These are phyloP conservation scores for Bursaphelenchus okinawaensis DNA, from an alignment of 2,888 invertebrate genomes.

Conservation along the genomic window DNA sequence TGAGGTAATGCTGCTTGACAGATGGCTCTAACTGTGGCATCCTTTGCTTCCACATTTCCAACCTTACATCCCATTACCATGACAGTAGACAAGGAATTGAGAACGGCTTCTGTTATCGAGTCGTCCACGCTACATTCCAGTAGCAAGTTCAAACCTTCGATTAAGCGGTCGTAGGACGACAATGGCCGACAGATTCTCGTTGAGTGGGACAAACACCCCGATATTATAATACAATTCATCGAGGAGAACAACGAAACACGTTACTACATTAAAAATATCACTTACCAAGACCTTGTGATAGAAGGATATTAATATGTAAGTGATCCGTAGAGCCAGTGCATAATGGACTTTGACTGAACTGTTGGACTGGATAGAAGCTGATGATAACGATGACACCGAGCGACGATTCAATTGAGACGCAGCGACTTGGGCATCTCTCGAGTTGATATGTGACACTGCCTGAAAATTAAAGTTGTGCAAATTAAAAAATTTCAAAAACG, in stretches of 20 bases:
- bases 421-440: not conserved
- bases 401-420: slow-evolving; percentile 8
- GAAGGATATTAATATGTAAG: slow-evolving; percentile 83
- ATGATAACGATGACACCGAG: slow-evolving; percentile 7
- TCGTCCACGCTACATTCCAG: slow-evolving; percentile 93
- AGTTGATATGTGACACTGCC: no score
- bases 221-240: no score
- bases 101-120: slow-evolving; percentile 78
- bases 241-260: no score
- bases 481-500: no score
- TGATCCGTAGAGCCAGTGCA: slow-evolving; percentile 85
- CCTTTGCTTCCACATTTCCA: slow-evolving; percentile 72
- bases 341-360: slow-evolving; percentile 76
- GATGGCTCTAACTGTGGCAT: slow-evolving; percentile 87
- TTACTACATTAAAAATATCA: no score
- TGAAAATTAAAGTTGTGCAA: no score
- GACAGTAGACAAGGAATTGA: slow-evolving; percentile 83
- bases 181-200: slow-evolving; percentile 60
- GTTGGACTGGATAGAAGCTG: slow-evolving; percentile 5
- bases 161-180: slow-evolving; percentile 88
- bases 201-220: slow-evolving; percentile 33
- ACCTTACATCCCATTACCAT: slow-evolving; percentile 82
- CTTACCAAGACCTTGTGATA: slow-evolving; percentile 46
- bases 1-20: slow-evolving; percentile 87
- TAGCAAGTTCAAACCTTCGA: slow-evolving; percentile 82